Conservation (phyloP, 1,140 invertebrate species). For the Globodera ellingtonae region DNA sequence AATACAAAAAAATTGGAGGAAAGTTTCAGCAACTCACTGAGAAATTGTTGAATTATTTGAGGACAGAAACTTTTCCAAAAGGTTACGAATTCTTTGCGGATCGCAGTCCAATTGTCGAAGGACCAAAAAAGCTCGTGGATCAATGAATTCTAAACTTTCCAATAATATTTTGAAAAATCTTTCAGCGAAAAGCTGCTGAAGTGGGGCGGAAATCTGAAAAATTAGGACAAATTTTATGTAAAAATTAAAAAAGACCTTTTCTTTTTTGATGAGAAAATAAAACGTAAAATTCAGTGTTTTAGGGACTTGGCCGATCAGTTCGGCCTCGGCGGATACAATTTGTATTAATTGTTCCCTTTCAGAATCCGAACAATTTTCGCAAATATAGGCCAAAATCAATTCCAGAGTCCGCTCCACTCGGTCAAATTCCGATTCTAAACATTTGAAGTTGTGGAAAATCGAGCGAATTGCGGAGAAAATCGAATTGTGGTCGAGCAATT, state of each 20-base stretch:
- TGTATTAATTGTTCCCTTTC: neutral
- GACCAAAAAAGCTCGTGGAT: neutral
- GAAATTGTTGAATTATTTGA: neutral
- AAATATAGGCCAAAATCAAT: conserved; percentile 1
- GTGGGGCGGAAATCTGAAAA: neutral
- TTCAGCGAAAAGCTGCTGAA: neutral
- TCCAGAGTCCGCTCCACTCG: conserved; percentile 4
- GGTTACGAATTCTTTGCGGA: neutral
- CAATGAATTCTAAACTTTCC: neutral
- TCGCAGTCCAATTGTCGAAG: conserved; percentile 6
- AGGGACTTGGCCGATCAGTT: neutral
- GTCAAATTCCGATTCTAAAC: conserved; percentile 5
- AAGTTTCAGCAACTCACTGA: neutral
- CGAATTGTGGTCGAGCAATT: neutral
- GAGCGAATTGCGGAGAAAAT: conserved; percentile 10
- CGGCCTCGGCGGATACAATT: neutral
- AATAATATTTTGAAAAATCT: neutral
- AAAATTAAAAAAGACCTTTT: neutral
- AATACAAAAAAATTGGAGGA: neutral
- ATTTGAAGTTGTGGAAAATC: conserved; percentile 1
- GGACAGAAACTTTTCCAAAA: neutral
- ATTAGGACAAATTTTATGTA: neutral
- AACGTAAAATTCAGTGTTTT: neutral
- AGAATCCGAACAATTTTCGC: neutral
- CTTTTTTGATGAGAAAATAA: neutral